Base-by-base conservation (phyloP, 1,140 invertebrate species). In the Watersipora subatra region DNA sequence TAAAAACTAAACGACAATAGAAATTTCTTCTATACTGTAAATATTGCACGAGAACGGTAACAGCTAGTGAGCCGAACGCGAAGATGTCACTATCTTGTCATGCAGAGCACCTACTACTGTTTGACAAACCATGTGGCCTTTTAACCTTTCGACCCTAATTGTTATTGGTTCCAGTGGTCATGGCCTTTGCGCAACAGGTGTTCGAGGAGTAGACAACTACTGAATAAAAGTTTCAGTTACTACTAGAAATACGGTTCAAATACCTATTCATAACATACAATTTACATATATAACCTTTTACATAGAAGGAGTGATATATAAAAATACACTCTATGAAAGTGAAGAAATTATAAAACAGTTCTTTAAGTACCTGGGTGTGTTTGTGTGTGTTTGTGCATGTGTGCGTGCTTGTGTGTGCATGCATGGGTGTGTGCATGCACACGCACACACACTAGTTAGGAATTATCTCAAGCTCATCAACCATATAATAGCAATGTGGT, bases 341-440 rank as follows among this genome's bases (percentile, higher is more conserved):
- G 34, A 67, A 20, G 63, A 27, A 67, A n/a, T 20, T n/a, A 67
- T 20, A 66, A 22, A 30, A 28, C 22, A 27, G 12, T 26, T n/a
- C 15, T 67, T 30, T 67, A 55, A 64, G 62, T 67, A 55, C 64
- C 25, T 66, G 29, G 63, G 62, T 66, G 57, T 66, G 61, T 57
- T 28, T 66, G 55, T 64, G 59, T 67, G 61, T 63, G 61, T 67
- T 27, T 67, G 65, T 63, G 55, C 61, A 46, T 63, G 27, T 64
- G 61, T 63, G 56, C 64, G 34, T 68, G 62, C 59, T 28, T 68
- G 2, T 34, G 58, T 63, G 22, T 68, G 28, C 63, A 30, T 67
- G 29, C 25, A 2, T 57, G 25, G 59, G 28, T 28, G 28, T 62
- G 27, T 64, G 26, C 26, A 25, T 66, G 29, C 61, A 25, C 57